These are phyloP conservation scores for Polylopha cassiicola DNA, from an alignment of 2,888 invertebrate species.

Conservation along the genomic window DNA sequence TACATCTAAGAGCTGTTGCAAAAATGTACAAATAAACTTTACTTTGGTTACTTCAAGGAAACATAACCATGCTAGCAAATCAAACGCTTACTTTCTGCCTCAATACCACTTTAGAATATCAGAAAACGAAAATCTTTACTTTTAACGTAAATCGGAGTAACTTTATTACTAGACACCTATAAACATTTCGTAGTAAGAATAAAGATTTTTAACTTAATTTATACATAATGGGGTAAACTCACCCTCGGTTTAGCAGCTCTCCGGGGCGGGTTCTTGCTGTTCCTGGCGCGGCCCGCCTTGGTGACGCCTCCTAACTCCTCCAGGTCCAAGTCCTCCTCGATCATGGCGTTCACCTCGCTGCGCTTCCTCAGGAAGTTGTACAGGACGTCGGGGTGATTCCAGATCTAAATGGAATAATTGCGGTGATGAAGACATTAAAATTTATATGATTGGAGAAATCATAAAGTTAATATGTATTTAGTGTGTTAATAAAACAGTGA, in stretches of 20 bases:
- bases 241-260: slow-evolving; percentile 51
- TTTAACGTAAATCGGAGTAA: neutral
- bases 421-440: no score
- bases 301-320: slow-evolving; percentile 83
- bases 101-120: no score
- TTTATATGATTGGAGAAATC: no score
- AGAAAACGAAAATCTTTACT: neutral
- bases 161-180: neutral
- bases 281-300: slow-evolving; percentile 56
- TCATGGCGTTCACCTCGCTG: slow-evolving; percentile 83
- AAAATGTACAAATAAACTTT: slow-evolving; percentile 2
- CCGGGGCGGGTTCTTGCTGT: slow-evolving; percentile 39
- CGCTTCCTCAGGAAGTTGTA: slow-evolving; percentile 92
- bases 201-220: neutral
- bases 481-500: no score
- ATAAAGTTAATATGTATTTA: no score
- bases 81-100: no score
- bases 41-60: no score
- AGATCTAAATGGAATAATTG: slow-evolving; percentile 77
- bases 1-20: slow-evolving; percentile 1
- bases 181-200: neutral
- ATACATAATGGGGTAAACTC: slow-evolving; percentile 18
- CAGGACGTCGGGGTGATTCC: slow-evolving; percentile 96
- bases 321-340: slow-evolving; percentile 86
- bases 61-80: no score